Conservation (phyloP, 2,797 vertebrate genomes). For the Lithobates sylvaticus region DNA sequence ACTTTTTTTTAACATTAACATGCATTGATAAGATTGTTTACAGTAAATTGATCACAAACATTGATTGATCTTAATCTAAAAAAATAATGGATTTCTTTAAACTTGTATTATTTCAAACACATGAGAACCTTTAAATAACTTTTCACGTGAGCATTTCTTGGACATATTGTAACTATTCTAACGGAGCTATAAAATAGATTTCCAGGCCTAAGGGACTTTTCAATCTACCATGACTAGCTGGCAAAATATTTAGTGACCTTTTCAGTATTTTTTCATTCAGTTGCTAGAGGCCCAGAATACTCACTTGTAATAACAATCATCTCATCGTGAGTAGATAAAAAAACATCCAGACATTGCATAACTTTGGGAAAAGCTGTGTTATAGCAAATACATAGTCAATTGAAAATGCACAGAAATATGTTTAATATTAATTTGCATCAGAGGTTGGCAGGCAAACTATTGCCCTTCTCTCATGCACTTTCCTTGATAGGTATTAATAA, state of each 20-base stretch:
- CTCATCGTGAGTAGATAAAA: not conserved
- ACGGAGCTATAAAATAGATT: conserved; percentile 15
- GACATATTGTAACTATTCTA: not conserved
- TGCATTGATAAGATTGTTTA: too few species aligned
- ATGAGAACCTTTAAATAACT: not conserved
- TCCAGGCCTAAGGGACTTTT: conserved; percentile 31
- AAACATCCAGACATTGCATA: not conserved
- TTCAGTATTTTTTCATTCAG: conserved; percentile 30
- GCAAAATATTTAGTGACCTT: conserved; percentile 51
- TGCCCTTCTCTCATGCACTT: too few species aligned
- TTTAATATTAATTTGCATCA: not conserved
- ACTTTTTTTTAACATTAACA: too few species aligned
- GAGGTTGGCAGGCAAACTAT: too few species aligned
- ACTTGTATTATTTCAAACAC: not conserved
- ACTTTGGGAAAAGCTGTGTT: not conserved
- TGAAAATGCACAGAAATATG: not conserved
- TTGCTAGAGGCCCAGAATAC: conserved; percentile 25
- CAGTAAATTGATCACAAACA: too few species aligned
- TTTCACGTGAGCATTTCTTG: not conserved
- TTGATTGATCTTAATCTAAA: not conserved
- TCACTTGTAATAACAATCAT: conserved; percentile 44
- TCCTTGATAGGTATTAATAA: too few species aligned
- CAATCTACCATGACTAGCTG: conserved; percentile 34
- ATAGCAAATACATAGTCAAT: not conserved
- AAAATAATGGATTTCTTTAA: not conserved